Percentiles rank a stretch among this genome's conserved stretches.
phyloP scores from a whole-genome alignment of 2,113 vertebrate species.

The Paraplagusia blochii region DNA sequence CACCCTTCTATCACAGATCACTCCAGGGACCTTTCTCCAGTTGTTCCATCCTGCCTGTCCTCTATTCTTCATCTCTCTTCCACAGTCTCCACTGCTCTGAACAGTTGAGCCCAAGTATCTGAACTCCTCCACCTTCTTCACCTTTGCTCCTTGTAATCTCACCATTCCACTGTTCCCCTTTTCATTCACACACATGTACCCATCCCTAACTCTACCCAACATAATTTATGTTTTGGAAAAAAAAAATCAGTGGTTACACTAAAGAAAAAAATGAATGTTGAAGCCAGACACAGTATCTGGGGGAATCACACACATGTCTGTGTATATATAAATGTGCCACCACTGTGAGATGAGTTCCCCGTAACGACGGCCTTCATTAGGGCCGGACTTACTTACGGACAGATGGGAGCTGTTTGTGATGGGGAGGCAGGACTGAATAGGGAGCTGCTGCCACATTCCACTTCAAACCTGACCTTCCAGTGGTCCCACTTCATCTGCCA shows the following conservation, averaged over 20 bases:
- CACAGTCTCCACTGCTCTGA: no score
- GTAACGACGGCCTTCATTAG: slow-evolving; percentile 57
- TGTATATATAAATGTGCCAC: slow-evolving; percentile 28
- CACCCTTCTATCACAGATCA: no score
- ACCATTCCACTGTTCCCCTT: no score
- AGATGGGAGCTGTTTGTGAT: slow-evolving; percentile 57
- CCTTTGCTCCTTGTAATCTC: no score
- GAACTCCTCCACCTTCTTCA: no score
- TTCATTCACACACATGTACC: no score
- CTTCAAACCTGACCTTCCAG: slow-evolving; percentile 71
- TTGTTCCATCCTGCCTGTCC: no score
- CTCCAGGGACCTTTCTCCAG: no score
- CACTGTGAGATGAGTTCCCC: slow-evolving; percentile 47
- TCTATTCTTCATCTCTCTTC: no score
- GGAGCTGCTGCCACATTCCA: slow-evolving; percentile 56
- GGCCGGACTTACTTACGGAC: slow-evolving; percentile 34
- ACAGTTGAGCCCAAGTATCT: no score
- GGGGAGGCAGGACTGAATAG: slow-evolving; percentile 56
- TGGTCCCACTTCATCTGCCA: slow-evolving; percentile 56
- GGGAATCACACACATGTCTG: background rate
- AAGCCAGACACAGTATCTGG: background rate
- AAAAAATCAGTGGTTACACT: background rate
- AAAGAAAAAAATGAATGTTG: background rate
- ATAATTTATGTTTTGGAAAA: background rate
- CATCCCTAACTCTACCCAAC: no score